Evolutionary conservation across 2,888 invertebrate genomes (phyloP), one percentile per base, ranked within the genome.

Genomic region (Coleophora deauratella): DNA sequence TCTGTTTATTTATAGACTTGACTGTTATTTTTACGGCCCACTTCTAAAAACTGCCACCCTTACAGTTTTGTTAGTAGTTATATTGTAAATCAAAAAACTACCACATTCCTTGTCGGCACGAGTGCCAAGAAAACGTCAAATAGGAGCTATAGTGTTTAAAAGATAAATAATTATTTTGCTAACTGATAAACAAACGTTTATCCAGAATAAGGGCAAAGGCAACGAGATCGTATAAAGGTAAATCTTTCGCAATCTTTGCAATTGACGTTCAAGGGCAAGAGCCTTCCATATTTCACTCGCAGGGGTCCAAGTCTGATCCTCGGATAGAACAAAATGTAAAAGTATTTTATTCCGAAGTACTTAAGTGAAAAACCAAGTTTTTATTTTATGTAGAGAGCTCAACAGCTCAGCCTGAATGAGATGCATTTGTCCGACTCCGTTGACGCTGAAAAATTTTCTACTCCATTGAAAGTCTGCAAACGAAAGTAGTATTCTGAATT

Each of bases 21-120:
- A 59, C 68, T 62, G 59, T 69, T 70, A 66, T 56, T 63, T 65
- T 67, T 66, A 69, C 57, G 62, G 59, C 51, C 40, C 41, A 36
- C 47, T 51, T 49, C 43, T 38, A 40, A 33, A 46, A 44, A 35
- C 43, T 44, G 46, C 42, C 31, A 46, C 37, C 43, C 43, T 35
- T 45, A 38, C 46, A 40, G 37, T 11, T 9, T n/a, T n/a, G n/a
- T n/a, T n/a, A n/a, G n/a, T n/a, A n/a, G n/a, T n/a, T n/a, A n/a
- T n/a, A n/a, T n/a, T n/a, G n/a, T n/a, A n/a, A 21, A 21, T 21
- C 21, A 21, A 6, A 4, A 21, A 21, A 21, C 21, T 6, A 6
- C 21, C 6, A 6, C 6, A 21, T 21, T 21, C 6, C 3, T 21
- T 6, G 3, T 21, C 21, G 21, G 3, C 6, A 6, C 21, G 6